A percentile compares a stretch with the other conserved stretches of the same genome.
These are phyloP conservation scores for Myathropa florea DNA, from an alignment of 2,888 invertebrate genomes.

Conservation along the genomic window DNA sequence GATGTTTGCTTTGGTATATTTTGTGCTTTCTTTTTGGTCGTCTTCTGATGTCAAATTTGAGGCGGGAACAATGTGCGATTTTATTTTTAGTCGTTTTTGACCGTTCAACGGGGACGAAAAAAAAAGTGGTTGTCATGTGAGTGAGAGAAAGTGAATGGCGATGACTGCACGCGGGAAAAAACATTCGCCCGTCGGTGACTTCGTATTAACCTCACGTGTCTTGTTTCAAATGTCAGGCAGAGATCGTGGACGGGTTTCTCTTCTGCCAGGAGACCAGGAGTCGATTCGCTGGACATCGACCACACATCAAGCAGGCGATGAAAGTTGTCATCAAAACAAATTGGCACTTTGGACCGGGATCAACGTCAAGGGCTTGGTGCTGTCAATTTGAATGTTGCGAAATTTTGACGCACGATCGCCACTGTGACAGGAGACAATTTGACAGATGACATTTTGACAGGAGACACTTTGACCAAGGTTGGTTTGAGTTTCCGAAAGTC, in stretches of 20 bases:
- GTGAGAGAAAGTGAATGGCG: conserved; percentile 25
- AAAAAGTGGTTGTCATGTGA: neutral
- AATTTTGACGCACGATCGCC: neutral
- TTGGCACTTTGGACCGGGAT: neutral
- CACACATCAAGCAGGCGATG: neutral
- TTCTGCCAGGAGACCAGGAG: neutral
- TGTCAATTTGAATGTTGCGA: neutral
- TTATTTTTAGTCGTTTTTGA: conserved; percentile 26
- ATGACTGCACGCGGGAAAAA: too few species aligned
- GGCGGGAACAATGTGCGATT: conserved; percentile 24
- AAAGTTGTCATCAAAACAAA: neutral
- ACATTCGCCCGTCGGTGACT: too few species aligned
- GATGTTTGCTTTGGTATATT: neutral
- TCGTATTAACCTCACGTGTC: neutral
- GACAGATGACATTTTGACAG: too few species aligned
- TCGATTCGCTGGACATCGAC: neutral
- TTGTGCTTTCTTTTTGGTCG: neutral
- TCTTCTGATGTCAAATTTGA: conserved; percentile 33
- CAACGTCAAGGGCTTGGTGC: neutral
- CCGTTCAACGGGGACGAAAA: neutral
- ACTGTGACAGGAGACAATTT: too few species aligned
- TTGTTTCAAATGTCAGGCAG: neutral
- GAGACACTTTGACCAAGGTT: too few species aligned
- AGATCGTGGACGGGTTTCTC: neutral
- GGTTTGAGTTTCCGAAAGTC: too few species aligned